phyloP scores from a whole-genome alignment of 92 coral and sea anemone species.

The Meandrina meandrites region DNA sequence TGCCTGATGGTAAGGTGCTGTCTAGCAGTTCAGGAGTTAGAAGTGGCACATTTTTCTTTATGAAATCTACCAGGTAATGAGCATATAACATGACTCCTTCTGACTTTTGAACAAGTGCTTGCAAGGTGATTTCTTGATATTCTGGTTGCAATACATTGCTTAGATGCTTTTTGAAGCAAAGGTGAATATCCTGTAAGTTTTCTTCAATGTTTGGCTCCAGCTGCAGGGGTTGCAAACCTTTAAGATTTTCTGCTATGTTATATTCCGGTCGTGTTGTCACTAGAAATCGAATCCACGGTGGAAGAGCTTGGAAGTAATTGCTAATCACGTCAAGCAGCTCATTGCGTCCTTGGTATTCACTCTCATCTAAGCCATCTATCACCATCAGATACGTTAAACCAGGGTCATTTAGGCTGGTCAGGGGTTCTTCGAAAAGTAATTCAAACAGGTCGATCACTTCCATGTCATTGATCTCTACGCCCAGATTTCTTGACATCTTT shows the following conservation, averaged over 20 bases:
- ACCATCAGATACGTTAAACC: conserved; percentile 17
- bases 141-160: background rate
- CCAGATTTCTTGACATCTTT: conserved; percentile 31
- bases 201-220: conserved; percentile 35
- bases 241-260: conserved; percentile 14
- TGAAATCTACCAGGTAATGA: conserved; percentile 2
- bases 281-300: conserved; percentile 55
- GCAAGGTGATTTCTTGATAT: conserved; percentile 1
- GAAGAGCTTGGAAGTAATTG: conserved; percentile 36
- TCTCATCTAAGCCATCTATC: conserved; percentile 65
- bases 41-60: background rate
- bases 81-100: background rate
- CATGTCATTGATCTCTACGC: conserved; percentile 30
- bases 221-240: conserved; percentile 18
- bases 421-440: conserved; percentile 53
- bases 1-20: background rate
- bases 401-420: conserved; percentile 3
- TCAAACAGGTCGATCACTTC: conserved; percentile 44
- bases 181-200: conserved; percentile 39
- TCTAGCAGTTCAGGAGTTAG: background rate
- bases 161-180: conserved; percentile 33
- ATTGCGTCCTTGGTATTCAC: conserved; percentile 47
- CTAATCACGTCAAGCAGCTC: conserved; percentile 47
- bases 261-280: conserved; percentile 63
- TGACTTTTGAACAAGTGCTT: conserved; percentile 41